Evolutionary conservation across 2,888 invertebrate species (phyloP).

Genomic region (Scelioninae gen. 1): DNA sequence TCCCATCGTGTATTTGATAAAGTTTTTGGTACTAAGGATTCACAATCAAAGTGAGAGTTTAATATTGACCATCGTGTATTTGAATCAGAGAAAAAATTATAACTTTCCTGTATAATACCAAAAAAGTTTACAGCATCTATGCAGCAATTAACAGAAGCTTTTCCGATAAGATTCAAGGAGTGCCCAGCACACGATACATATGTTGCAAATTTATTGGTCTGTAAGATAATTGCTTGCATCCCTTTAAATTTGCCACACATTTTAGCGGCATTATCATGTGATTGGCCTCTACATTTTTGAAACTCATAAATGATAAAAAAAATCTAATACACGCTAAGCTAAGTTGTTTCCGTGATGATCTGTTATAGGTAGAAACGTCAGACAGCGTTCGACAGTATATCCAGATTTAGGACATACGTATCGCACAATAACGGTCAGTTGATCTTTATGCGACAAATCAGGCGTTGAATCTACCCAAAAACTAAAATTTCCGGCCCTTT

Average conservation of each 20-base stretch:
- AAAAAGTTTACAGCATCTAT: constrained; percentile 48
- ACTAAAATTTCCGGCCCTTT: constrained; percentile 37
- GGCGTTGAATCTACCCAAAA: constrained; percentile 71
- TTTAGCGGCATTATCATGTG: constrained; percentile 69
- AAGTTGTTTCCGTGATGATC: constrained; percentile 14
- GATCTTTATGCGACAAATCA: constrained; percentile 63
- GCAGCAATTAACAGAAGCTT: constrained; percentile 58
- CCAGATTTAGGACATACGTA: constrained; percentile 54
- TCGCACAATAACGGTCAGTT: constrained; percentile 40
- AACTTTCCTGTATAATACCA: constrained; percentile 13
- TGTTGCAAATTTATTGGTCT: constrained; percentile 59
- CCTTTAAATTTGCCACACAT: constrained; percentile 67
- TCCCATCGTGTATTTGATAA: too few species aligned
- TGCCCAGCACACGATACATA: constrained; percentile 70
- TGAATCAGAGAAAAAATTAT: constrained; percentile 10
- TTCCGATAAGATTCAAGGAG: constrained; percentile 65
- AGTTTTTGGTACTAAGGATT: too few species aligned
- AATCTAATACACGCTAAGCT: constrained; percentile 18
- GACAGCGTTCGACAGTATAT: constrained; percentile 45
- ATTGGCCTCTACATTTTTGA: constrained; percentile 64
- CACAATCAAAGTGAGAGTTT: too few species aligned
- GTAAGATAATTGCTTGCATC: constrained; percentile 57
- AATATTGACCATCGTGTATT: too few species aligned
- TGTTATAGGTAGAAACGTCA: constrained; percentile 33
- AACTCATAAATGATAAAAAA: constrained; percentile 18